Base-by-base conservation (phyloP, 2,888 invertebrate genomes). In the Conistra vaccinii region DNA sequence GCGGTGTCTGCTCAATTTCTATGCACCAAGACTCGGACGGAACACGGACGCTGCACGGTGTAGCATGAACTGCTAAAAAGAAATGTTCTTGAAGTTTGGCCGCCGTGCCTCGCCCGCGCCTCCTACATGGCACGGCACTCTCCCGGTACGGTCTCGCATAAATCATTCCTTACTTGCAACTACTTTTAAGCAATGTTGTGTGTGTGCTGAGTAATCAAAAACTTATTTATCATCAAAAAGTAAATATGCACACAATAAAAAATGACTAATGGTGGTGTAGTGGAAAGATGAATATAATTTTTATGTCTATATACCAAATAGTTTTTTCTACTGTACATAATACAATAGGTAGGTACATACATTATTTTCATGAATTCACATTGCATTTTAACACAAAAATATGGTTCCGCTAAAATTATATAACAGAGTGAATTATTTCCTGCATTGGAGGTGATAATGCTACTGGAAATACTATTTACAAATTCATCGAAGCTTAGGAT, bases 401-500 rank as follows among this genome's bases (percentile, higher is more conserved):
- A 51, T 32, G n/a, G 17, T 53, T 53, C 20, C 29, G 29, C n/a
- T 42, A 42, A 53, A 55, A 71, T 51, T 61, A 68, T 74, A 35
- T 45, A 60, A 32, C 32, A 20, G 14, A 48, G 23, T 58, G 45
- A 67, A 35, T 39, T 69, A n/a, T 45, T 62, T 66, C 63, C 23
- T 65, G 45, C n/a, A 61, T 53, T 69, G 57, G 3, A 62, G 39
- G 57, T 61, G 51, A 72, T 61, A 17, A 45, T 69, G 26, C 45
- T 75, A 57, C 42, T 55, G 68, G n/a, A 61, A 80, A 42, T 35
- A 45, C 48, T 83, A 83, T 83, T 77, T 80, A 80, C 74, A 83
- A 45, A 68, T 35, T 45, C 23, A 67, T 61, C 48, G 29, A 77
- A 72, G 53, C 60, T 67, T 69, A 66, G 29, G 17, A 58, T 65